Base-by-base conservation (phyloP, 2,797 vertebrate genomes). In the Halcyon smyrnensis region DNA sequence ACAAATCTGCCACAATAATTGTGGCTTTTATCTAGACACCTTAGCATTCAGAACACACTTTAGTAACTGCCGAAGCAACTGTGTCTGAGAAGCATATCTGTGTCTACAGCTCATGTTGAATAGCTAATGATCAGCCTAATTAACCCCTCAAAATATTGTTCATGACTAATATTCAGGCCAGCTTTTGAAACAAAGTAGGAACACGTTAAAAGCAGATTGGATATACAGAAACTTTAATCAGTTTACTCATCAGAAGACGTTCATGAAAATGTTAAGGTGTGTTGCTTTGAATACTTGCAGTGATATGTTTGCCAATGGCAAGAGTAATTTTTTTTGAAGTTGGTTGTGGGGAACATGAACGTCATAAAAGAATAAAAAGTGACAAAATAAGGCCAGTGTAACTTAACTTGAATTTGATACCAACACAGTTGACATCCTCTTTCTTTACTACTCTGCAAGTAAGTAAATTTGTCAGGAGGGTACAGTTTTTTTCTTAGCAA, bases 111-210 rank as follows among this genome's bases (percentile, higher is more conserved):
- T 97, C 92, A 27, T 50, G 87, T 86, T 80, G 39, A 90, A 85
- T 73, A 96, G 95, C 89, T 97, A 97, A 95, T 94, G 96, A 96
- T 97, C 94, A 96, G 96, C 84, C 94, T 98, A 84, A 96, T 97
- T 91, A 96, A 97, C 96, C 93, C 73, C 93, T 89, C 67, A 87
- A 68, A 87, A 94, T 74, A 94, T 94, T 93, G 88, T 87, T 93
- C 95, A 84, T 5, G 50, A 82, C 87, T 93, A 62, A 93, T 63
- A 78, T 48, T 89, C 75, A 84, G 87, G 62, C 76, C 83, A 96
- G 84, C 92, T 96, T 90, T 97, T 96, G 92, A 92, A 93, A 78
- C 43, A 54, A 63, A 75, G 67, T 54, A 93, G 91, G 84, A 95
- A 92, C 65, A 93, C 87, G 87, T 91, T 95, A 92, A 95, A 92